These are phyloP conservation scores for Onychomys arenicola DNA, from an alignment of 2,797 vertebrate species.

Conservation along the genomic window DNA sequence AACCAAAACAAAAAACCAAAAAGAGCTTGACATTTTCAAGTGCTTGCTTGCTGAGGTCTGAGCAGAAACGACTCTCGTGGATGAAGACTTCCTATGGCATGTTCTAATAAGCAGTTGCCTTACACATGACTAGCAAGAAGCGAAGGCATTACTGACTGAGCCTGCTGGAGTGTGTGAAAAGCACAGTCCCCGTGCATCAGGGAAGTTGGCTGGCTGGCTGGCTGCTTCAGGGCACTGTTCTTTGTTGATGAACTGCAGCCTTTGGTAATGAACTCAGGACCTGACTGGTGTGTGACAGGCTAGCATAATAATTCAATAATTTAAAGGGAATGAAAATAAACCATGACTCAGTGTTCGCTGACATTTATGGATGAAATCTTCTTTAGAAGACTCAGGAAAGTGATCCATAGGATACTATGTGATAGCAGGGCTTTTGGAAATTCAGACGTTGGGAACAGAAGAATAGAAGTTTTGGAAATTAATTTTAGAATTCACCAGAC, in stretches of 20 bases:
- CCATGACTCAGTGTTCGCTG: not conserved
- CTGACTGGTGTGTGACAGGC: not conserved
- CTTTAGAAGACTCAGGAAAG: not conserved
- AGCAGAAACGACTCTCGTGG: not conserved
- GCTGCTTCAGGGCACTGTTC: not conserved
- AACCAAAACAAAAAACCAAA: too few relatives aligned
- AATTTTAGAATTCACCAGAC: not conserved
- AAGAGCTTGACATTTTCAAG: slow-evolving; percentile 23
- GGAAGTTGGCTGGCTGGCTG: not conserved
- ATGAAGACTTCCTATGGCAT: not conserved
- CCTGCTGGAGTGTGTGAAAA: not conserved
- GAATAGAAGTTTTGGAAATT: slow-evolving; percentile 26
- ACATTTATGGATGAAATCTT: slow-evolving; percentile 35
- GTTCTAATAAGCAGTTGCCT: slow-evolving; percentile 8
- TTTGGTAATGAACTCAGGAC: not conserved
- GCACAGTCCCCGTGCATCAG: not conserved
- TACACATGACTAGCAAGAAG: not conserved
- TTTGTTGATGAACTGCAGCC: not conserved
- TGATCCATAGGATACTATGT: not conserved
- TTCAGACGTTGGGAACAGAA: slow-evolving; percentile 35
- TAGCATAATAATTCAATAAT: not conserved
- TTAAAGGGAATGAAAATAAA: slow-evolving; percentile 52
- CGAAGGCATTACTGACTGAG: not conserved
- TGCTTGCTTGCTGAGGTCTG: not conserved
- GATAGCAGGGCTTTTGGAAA: slow-evolving; percentile 9